Evolutionary conservation across 2,797 vertebrate species (phyloP).

Genomic region (Prunella strophiata): DNA sequence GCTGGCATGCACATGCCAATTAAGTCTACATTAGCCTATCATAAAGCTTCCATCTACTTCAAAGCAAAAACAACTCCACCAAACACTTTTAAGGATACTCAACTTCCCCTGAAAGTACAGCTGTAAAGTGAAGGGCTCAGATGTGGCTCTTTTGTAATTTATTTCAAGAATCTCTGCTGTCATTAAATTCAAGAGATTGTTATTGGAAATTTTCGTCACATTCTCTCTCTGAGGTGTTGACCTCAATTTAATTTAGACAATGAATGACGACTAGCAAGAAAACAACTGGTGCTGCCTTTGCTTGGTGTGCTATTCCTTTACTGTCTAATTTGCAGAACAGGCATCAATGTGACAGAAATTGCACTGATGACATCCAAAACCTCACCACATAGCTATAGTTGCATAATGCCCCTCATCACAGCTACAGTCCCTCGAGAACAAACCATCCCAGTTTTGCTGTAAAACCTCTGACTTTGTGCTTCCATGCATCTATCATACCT

Average conservation of each 20-base stretch:
- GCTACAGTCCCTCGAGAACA: neutral
- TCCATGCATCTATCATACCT: neutral
- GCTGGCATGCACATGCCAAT: neutral
- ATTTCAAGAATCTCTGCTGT: neutral
- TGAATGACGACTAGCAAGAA: neutral
- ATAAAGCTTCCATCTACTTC: neutral
- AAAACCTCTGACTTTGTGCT: neutral
- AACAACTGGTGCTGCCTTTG: neutral
- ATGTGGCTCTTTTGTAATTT: neutral
- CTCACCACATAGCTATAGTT: neutral
- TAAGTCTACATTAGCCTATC: neutral
- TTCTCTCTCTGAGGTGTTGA: neutral
- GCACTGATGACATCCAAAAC: neutral
- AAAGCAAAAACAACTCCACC: neutral
- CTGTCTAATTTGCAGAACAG: neutral
- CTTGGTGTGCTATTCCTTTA: neutral
- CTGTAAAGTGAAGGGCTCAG: neutral
- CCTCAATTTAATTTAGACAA: constrained; percentile 31
- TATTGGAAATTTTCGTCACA: neutral
- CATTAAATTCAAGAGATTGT: neutral
- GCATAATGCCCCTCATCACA: neutral
- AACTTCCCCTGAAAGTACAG: neutral
- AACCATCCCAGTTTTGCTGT: neutral
- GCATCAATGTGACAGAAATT: neutral
- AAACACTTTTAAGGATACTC: neutral